Conservation (phyloP, 2,797 vertebrate genomes). For the Scomberomorus guttatus region DNA sequence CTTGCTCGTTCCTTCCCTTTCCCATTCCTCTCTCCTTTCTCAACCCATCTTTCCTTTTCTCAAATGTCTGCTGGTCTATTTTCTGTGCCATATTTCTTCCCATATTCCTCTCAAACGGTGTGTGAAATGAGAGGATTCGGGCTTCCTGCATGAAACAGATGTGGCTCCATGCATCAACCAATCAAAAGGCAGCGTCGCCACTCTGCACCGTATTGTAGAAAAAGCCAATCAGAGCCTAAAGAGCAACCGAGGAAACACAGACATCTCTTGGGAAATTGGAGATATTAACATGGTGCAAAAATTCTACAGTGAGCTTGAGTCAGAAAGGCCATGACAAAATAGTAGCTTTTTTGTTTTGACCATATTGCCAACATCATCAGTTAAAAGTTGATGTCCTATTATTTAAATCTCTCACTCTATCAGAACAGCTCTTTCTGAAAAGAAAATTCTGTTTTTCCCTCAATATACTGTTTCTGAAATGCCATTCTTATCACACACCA, state of each 20-base stretch:
- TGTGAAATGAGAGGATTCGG: conserved; percentile 76
- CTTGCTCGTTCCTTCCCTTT: conserved; percentile 16
- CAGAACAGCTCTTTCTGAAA: not conserved
- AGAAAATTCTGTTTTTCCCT: not conserved
- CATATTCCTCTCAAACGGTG: conserved; percentile 69
- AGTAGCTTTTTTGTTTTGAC: not conserved
- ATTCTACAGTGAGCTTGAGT: conserved; percentile 4
- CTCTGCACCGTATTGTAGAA: conserved; percentile 36
- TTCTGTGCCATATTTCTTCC: conserved; percentile 49
- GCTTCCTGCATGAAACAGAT: conserved; percentile 72
- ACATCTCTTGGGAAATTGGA: conserved; percentile 31
- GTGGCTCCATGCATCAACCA: conserved; percentile 59
- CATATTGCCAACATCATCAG: not conserved
- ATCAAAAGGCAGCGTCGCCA: conserved; percentile 43
- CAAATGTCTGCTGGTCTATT: conserved; percentile 42
- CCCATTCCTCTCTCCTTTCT: not conserved
- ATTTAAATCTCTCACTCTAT: not conserved
- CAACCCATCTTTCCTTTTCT: conserved; percentile 33
- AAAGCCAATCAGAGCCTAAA: conserved; percentile 58
- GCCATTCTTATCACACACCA: conserved; percentile 39
- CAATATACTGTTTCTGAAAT: conserved; percentile 8
- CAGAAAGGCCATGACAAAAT: not conserved
- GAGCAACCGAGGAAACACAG: conserved; percentile 21
- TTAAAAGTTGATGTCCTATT: not conserved
- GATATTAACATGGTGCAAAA: conserved; percentile 32